Evolutionary conservation across 2,797 vertebrate species (phyloP).

Genomic region (Pampus argenteus): DNA sequence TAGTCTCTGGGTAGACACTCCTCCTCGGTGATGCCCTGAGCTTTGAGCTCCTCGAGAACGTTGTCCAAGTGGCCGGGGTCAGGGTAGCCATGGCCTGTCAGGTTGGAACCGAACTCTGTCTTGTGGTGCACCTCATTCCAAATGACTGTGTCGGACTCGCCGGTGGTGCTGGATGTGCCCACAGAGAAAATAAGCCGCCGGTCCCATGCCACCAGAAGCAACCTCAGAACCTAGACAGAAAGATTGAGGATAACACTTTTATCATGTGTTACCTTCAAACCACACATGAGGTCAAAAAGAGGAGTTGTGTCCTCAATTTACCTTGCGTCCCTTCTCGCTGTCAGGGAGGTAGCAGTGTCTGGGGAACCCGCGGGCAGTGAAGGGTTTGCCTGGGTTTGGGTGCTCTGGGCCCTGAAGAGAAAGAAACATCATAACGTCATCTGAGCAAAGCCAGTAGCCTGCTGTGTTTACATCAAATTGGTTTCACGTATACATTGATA

Average conservation of each 20-base stretch:
- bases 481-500: not conserved
- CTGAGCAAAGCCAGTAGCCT: not conserved
- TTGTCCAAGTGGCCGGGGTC: conserved; percentile 96
- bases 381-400: conserved; percentile 94
- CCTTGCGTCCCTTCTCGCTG: conserved; percentile 95
- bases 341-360: conserved; percentile 96
- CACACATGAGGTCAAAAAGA: not conserved
- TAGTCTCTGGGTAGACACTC: conserved; percentile 86
- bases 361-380: conserved; percentile 95
- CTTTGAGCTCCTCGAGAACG: conserved; percentile 93
- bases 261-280: not conserved
- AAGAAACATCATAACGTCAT: conserved; percentile 18
- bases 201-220: conserved; percentile 96
- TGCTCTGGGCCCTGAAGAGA: conserved; percentile 90
- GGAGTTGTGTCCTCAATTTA: conserved; percentile 68
- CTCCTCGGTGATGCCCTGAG: conserved; percentile 94
- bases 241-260: not conserved
- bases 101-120: conserved; percentile 96
- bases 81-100: conserved; percentile 95
- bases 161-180: conserved; percentile 95
- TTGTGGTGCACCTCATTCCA: conserved; percentile 99
- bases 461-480: not conserved
- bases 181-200: conserved; percentile 94
- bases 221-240: conserved; percentile 87
- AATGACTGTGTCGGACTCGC: conserved; percentile 95